Conservation (phyloP, 2,888 invertebrate species). For the Atrina japonica region DNA sequence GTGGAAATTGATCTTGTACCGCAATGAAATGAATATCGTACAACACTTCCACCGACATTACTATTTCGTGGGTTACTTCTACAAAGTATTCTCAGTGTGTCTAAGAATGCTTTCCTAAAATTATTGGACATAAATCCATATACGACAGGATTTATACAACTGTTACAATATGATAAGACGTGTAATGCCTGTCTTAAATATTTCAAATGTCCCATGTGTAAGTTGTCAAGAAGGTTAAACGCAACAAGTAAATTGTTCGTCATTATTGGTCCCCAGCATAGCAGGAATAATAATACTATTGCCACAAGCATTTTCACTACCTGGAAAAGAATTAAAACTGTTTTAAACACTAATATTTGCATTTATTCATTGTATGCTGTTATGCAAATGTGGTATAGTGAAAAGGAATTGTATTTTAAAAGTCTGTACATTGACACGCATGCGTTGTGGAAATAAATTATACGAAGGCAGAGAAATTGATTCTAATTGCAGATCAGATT, state of each 20-base stretch:
- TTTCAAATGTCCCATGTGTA: conserved; percentile 83
- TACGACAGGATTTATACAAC: conserved; percentile 87
- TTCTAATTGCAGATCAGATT: too few species aligned
- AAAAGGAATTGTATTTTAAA: neutral
- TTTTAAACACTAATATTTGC: too few species aligned
- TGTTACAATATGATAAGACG: conserved; percentile 87
- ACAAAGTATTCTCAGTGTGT: conserved; percentile 61
- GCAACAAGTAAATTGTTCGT: conserved; percentile 86
- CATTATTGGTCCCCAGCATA: conserved; percentile 87
- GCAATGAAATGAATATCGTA: conserved; percentile 32
- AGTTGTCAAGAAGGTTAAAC: conserved; percentile 83
- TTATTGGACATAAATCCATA: conserved; percentile 89
- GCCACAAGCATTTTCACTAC: conserved; percentile 89
- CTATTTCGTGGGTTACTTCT: conserved; percentile 34
- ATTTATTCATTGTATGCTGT: too few species aligned
- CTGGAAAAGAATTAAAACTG: conserved; percentile 80
- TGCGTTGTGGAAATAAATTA: too few species aligned
- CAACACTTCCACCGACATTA: conserved; percentile 9
- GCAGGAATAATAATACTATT: conserved; percentile 86
- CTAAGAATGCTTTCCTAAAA: conserved; percentile 83
- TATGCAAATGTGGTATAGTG: neutral
- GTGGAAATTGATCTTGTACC: conserved; percentile 45
- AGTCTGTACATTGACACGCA: too few species aligned
- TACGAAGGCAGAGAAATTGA: too few species aligned
- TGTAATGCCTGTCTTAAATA: conserved; percentile 85